Percentiles rank a stretch among this genome's conserved stretches.
These are phyloP conservation scores for Danio tinwini DNA, from an alignment of 2,797 vertebrate genomes.

Conservation along the genomic window DNA sequence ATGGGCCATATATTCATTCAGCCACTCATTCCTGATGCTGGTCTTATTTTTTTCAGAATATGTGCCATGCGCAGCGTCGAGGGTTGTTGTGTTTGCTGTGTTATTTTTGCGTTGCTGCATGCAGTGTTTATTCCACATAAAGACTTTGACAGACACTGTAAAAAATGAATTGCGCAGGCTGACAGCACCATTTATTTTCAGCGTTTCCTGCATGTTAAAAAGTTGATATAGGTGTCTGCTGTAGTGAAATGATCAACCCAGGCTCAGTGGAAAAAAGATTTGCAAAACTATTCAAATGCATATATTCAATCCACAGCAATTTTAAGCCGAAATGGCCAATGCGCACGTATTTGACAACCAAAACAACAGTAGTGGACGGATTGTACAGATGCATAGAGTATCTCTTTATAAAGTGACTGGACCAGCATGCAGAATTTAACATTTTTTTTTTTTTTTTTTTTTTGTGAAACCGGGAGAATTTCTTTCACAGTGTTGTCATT, in stretches of 20 bases:
- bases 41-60: conserved; percentile 2
- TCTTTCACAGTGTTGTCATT: no score
- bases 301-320: no score
- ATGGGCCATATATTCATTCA: conserved; percentile 15
- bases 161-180: not conserved
- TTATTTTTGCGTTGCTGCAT: not conserved
- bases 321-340: no score
- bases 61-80: not conserved
- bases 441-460: no score
- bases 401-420: no score
- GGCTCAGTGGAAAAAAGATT: no score
- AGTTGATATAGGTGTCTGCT: conserved; percentile 2
- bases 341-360: no score
- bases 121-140: conserved; percentile 7
- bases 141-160: not conserved
- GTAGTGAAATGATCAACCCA: not conserved
- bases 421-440: no score
- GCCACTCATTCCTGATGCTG: not conserved
- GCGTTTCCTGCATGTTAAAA: conserved; percentile 5
- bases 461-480: no score
- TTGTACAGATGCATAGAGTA: no score
- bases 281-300: no score
- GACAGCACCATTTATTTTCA: conserved; percentile 16
- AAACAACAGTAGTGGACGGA: no score
- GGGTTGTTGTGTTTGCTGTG: not conserved